Evolutionary conservation across 2,113 vertebrate genomes (phyloP).

Genomic region (Myiozetetes cayanensis): DNA sequence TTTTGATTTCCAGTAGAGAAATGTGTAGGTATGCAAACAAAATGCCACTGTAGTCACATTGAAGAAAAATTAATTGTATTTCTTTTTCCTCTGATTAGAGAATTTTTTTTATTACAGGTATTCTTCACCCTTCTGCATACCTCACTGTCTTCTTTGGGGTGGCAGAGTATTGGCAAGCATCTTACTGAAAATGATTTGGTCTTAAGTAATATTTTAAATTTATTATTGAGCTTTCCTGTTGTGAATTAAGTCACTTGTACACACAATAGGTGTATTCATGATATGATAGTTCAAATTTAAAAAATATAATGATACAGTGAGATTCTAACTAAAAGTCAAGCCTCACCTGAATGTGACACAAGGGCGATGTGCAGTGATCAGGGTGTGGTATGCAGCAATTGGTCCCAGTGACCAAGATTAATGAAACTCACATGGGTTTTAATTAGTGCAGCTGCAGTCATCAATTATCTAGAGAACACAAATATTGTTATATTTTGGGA

Average conservation of each 20-base stretch:
- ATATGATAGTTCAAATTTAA: neutral
- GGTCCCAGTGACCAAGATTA: conserved; percentile 92
- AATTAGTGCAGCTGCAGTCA: conserved; percentile 96
- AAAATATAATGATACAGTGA: neutral
- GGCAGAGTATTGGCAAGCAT: neutral
- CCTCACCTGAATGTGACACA: conserved; percentile 75
- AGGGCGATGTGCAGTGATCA: conserved; percentile 75
- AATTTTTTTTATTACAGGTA: neutral
- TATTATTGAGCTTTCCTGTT: neutral
- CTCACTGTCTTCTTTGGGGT: neutral
- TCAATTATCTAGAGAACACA: conserved; percentile 96
- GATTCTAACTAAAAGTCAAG: neutral
- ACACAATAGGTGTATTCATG: neutral
- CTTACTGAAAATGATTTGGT: neutral
- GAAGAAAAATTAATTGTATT: neutral
- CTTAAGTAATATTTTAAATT: neutral
- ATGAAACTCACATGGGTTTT: conserved; percentile 94
- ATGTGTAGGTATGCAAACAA: conserved; percentile 40
- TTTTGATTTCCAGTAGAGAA: conserved; percentile 35
- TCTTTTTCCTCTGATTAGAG: neutral
- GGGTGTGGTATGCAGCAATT: conserved; percentile 84
- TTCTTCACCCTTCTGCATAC: neutral
- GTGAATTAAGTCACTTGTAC: neutral
- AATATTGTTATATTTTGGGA: conserved; percentile 99
- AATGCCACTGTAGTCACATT: neutral